A percentile compares a stretch with the other conserved stretches of the same genome.
These are phyloP conservation scores for Dolomedes plantarius DNA, from an alignment of 2,888 invertebrate genomes.

Conservation along the genomic window DNA sequence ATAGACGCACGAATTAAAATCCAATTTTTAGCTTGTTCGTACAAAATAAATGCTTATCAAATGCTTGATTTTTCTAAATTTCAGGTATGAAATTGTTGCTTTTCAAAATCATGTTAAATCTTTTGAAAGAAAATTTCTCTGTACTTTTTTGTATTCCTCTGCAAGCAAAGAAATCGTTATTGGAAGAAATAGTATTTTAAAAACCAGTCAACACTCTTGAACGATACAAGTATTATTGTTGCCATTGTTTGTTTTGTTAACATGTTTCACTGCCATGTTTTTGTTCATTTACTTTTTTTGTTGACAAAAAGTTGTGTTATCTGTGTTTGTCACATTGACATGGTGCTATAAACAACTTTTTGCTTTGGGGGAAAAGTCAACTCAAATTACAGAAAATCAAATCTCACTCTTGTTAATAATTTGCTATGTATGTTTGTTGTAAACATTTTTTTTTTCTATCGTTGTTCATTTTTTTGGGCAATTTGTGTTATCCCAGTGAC, in stretches of 20 bases:
- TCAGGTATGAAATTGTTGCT: neutral
- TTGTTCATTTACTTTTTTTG: conserved; percentile 34
- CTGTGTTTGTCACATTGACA: conserved; percentile 67
- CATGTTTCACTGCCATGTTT: conserved; percentile 65
- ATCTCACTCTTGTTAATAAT: conserved; percentile 10
- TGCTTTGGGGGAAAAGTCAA: conserved; percentile 27
- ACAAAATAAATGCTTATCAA: neutral
- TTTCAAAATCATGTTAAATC: too few relatives aligned
- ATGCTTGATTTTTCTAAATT: conserved; percentile 3
- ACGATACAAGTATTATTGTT: conserved; percentile 66
- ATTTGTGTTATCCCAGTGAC: conserved; percentile 49
- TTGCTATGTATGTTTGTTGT: conserved; percentile 45
- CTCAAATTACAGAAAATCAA: neutral
- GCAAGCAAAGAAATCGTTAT: neutral
- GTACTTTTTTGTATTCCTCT: neutral
- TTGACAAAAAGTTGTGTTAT: conserved; percentile 58
- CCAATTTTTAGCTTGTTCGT: conserved; percentile 7
- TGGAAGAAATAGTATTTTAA: neutral
- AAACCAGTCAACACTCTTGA: neutral
- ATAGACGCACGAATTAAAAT: neutral
- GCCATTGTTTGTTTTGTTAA: conserved; percentile 41
- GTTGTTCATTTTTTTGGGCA: neutral
- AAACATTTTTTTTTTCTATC: conserved; percentile 35
- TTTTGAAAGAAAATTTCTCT: neutral
- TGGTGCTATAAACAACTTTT: conserved; percentile 63